Conservation (phyloP, 2,113 vertebrate species). For the Dermatemys mawii region DNA sequence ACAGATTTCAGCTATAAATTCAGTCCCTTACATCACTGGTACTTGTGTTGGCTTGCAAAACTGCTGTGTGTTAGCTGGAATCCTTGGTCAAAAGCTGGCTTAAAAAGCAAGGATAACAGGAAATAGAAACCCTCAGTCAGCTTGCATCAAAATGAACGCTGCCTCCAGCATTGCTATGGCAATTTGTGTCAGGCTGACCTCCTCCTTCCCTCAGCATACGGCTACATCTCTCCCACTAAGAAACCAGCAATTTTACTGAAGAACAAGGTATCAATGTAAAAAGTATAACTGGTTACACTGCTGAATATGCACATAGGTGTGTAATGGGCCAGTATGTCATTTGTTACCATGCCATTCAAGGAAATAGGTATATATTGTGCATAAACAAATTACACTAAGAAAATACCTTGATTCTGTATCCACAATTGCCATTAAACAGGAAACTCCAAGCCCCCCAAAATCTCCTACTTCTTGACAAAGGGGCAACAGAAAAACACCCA, state of each 20-base stretch:
- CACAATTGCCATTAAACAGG: background rate
- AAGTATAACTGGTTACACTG: background rate
- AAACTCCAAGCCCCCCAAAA: background rate
- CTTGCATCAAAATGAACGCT: background rate
- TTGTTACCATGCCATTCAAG: background rate
- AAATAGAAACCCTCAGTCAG: background rate
- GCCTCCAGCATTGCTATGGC: background rate
- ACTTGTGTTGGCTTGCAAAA: background rate
- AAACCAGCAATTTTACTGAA: background rate
- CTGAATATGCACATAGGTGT: background rate
- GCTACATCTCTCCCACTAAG: background rate
- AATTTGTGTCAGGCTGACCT: accelerated
- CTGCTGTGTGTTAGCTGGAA: background rate
- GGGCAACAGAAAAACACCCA: background rate
- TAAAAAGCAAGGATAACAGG: background rate
- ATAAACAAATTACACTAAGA: background rate
- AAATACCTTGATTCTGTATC: background rate
- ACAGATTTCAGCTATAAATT: background rate
- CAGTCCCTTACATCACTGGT: background rate
- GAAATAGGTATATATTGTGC: background rate
- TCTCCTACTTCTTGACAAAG: background rate
- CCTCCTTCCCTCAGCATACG: background rate
- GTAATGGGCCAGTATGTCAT: background rate
- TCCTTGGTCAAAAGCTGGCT: background rate
- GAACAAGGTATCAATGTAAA: background rate